Evolutionary conservation across 92 coral and sea anemone species (phyloP), one percentile per base, ranked within the genome.

Genomic region (Diadumene lineata): DNA sequence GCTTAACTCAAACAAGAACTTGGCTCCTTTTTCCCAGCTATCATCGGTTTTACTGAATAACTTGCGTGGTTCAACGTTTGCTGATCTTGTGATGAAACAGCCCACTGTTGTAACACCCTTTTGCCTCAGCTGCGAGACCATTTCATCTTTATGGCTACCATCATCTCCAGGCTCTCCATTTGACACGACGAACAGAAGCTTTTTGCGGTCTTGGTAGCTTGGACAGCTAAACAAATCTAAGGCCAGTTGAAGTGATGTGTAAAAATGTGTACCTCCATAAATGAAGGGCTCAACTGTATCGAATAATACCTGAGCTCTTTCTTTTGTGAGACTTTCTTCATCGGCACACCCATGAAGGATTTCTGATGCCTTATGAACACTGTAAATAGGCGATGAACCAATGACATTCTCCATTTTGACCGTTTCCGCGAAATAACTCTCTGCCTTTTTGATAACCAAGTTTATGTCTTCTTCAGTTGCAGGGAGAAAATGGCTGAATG

Each of bases 141-240:
- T 11, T 64, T 51, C 22, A 10, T 51, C 0, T 15, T 68, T 51
- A 16, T 74, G 80, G 23, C 26, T 31, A 4, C 11, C 24, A 48
- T 76, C 82, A 70, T 87, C 92, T 0, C 38, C 0, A 0, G 92
- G 86, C 62, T 30, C 0, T 11, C 92, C 92, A 75, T 87, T 89
- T 0, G 89, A 83, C 28, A 87, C 31, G 22, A 87, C 60, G 27
- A 87, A 79, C 8, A 87, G 73, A 1, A 87, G 68, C 62, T 87
- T 87, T 2, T 32, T 43, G 56, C 74, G 78, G 43, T 75, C 72
- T 24, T 32, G 31, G 38, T 67, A 72, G 2, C 43, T 44, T 27
- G 68, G 21, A 2, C 30, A 0, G 1, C 77, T 15, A 74, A 87
- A 83, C 44, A 87, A 77, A 1, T 32, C 23, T 23, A 27, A 50